Evolutionary conservation across 2,113 vertebrate species (phyloP), one percentile per base, ranked within the genome.

Genomic region (Collichthys lucidus): DNA sequence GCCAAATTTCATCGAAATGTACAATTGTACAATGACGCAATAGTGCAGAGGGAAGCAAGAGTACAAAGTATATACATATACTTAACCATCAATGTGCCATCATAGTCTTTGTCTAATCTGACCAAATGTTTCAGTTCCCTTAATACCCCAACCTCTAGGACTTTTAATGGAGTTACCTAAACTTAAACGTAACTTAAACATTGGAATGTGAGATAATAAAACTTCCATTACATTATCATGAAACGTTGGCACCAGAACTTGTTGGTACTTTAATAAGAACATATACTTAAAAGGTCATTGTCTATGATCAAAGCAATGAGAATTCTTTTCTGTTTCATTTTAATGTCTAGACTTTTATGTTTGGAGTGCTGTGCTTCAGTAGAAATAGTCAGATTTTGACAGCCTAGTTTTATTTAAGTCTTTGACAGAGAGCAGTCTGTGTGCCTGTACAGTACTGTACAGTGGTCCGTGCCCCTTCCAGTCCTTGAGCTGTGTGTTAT

Each of bases 401-500:
- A 29, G 59, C 55, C 52, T 35, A 29, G 29, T 71, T 83, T 74
- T 46, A 53, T 72, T 71, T 17, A 44, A 57, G 29, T 65, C 73
- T 53, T 60, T 65, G 52, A 69, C 22, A 19, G 15, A 52, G 63
- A 76, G 40, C 52, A 35, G 46, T 60, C 16, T 44, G 17, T 50
- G 44, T 46, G 57, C 24, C 24, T 64, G 16, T 68, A 55, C 40
- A 40, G 63, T 62, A 11, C 79, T 61, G 56, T 26, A 16, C 20
- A 31, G 56, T 40, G 15, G 15, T 42, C 26, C 22, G 53, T 77
- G 77, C 44, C 71, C 20, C 72, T 72, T 72, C 50, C 0, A 40
- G 56, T 77, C 79, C 71, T 91, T 74, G 66, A 89, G 81, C 82
- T 76, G 77, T 77, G 69, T 72, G 77, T 76, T 57, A 70, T 47